These are phyloP conservation scores for Nicator chloris DNA, from an alignment of 2,113 vertebrate genomes.

Conservation along the genomic window DNA sequence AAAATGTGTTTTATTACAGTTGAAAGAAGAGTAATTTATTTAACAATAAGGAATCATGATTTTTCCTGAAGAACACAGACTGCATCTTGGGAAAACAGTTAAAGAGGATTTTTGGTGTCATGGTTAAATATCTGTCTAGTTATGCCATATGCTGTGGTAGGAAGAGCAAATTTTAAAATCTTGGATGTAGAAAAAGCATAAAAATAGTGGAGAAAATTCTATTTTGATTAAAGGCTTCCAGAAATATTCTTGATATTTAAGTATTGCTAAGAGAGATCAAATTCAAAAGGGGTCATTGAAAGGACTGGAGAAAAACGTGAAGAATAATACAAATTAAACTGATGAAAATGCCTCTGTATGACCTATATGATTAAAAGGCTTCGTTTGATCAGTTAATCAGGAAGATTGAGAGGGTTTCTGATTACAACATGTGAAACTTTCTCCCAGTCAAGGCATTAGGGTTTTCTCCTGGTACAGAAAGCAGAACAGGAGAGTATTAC, in stretches of 20 bases:
- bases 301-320: neutral
- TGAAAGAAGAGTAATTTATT: neutral
- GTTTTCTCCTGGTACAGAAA: neutral
- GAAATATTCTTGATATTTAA: neutral
- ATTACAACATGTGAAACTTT: neutral
- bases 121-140: neutral
- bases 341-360: neutral
- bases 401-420: neutral
- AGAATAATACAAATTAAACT: slow-evolving; percentile 9
- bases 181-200: neutral
- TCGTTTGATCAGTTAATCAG: slow-evolving; percentile 9
- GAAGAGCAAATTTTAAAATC: neutral
- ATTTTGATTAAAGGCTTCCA: neutral
- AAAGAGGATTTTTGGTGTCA: neutral
- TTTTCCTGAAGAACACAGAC: neutral
- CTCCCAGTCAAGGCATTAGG: neutral
- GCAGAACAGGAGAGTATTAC: neutral
- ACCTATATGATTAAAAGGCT: neutral
- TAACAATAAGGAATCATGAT: neutral
- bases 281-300: neutral
- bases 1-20: neutral
- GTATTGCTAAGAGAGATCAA: neutral
- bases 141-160: neutral
- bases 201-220: neutral
- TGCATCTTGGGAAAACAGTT: neutral